phyloP scores from a whole-genome alignment of 2,797 vertebrate species.

The Pseudomugil tenellus region DNA sequence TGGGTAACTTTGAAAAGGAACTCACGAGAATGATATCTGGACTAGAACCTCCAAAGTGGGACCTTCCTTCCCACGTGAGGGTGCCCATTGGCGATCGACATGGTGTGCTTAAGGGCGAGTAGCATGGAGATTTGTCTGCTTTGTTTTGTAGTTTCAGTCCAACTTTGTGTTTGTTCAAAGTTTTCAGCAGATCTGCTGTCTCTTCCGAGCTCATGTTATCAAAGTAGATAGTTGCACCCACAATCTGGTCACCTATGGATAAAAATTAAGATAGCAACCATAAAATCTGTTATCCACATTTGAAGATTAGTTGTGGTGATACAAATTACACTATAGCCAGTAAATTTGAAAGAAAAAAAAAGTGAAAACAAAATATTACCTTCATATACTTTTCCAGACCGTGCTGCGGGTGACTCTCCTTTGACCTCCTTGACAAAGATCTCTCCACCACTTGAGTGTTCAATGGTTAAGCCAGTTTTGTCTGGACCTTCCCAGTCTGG shows the following conservation, averaged over 20 bases:
- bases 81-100: constrained; percentile 86
- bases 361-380: constrained; percentile 69
- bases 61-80: constrained; percentile 81
- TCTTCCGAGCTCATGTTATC: constrained; percentile 93
- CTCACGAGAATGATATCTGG: constrained; percentile 92
- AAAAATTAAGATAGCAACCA: constrained; percentile 13
- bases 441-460: constrained; percentile 87
- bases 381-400: constrained; percentile 90
- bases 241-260: constrained; percentile 91
- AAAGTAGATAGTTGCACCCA: constrained; percentile 95
- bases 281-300: not conserved
- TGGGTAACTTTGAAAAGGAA: not conserved
- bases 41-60: constrained; percentile 79
- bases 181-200: constrained; percentile 89
- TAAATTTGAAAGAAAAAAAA: constrained; percentile 3
- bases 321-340: not conserved
- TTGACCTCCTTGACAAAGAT: constrained; percentile 90
- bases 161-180: constrained; percentile 90
- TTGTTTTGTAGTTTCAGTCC: constrained; percentile 94
- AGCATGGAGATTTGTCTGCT: constrained; percentile 87
- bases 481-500: constrained; percentile 91
- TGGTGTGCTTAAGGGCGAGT: constrained; percentile 83
- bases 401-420: constrained; percentile 89
- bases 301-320: not conserved
- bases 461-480: constrained; percentile 91